Conservation (phyloP, 2,888 invertebrate genomes). For the Plebejus argus region DNA sequence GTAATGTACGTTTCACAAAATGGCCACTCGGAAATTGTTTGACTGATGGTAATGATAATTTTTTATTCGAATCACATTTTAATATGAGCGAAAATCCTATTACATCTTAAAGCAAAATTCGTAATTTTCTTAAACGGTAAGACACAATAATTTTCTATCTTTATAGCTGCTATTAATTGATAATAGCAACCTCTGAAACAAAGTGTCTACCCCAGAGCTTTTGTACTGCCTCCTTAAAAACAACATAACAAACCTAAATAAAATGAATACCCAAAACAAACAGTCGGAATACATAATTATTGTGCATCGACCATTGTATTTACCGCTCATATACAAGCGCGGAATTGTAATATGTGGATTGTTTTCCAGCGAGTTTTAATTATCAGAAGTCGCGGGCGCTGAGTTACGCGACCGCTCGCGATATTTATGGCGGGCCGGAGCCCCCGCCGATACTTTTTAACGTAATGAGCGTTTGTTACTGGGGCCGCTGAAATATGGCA, state of each 20-base stretch:
- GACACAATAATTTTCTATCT: no score
- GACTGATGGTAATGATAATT: constrained; percentile 36
- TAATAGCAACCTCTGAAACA: neutral
- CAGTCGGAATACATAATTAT: constrained; percentile 31
- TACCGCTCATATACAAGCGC: constrained; percentile 31
- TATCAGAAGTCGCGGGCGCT: constrained; percentile 77
- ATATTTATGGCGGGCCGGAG: constrained; percentile 75
- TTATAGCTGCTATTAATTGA: no score
- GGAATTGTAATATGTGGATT: constrained; percentile 79
- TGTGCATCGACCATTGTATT: constrained; percentile 29
- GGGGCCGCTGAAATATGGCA: constrained; percentile 53
- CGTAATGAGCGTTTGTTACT: constrained; percentile 74
- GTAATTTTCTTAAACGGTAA: no score
- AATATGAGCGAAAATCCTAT: neutral
- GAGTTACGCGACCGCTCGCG: constrained; percentile 81
- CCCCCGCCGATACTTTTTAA: constrained; percentile 79
- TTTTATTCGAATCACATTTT: constrained; percentile 11
- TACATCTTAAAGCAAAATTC: no score
- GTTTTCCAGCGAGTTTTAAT: constrained; percentile 80
- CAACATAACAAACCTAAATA: neutral
- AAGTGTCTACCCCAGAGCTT: neutral
- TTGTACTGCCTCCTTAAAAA: neutral
- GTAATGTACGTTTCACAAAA: constrained; percentile 37
- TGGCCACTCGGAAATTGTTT: constrained; percentile 32
- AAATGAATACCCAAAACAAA: constrained; percentile 26